A percentile compares a stretch with the other conserved stretches of the same genome.
Evolutionary conservation across 1,140 invertebrate genomes (phyloP).

Genomic region (Calephelis nemesis): DNA sequence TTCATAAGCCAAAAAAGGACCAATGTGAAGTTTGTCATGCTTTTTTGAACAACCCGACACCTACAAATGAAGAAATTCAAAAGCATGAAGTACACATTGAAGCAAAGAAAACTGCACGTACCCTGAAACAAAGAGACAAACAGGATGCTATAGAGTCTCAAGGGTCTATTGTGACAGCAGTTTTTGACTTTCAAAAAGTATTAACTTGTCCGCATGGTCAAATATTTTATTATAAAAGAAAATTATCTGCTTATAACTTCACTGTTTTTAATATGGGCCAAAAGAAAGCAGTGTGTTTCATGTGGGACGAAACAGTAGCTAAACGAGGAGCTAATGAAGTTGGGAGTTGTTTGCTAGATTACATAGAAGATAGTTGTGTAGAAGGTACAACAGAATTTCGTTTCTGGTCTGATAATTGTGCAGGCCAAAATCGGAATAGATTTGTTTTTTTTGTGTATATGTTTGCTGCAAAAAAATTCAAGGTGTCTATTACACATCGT

Average conservation of each 20-base stretch:
- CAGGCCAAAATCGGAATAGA: too few relatives aligned
- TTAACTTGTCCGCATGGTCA: conserved; percentile 23
- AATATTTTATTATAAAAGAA: conserved; percentile 1
- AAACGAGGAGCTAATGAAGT: conserved; percentile 29
- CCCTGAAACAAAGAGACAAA: conserved; percentile 19
- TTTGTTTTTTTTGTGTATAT: too few relatives aligned
- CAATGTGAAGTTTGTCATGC: conserved; percentile 19
- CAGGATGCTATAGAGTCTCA: conserved; percentile 19
- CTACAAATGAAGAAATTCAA: not conserved
- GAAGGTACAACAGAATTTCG: too few relatives aligned
- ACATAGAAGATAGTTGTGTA: not conserved
- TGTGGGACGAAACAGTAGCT: conserved; percentile 25
- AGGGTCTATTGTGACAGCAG: conserved; percentile 6
- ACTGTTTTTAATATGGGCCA: conserved; percentile 25
- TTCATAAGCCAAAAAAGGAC: conserved; percentile 9
- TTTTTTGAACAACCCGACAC: not conserved
- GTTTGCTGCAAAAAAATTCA: too few relatives aligned
- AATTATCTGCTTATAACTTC: conserved; percentile 20
- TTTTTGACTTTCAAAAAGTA: conserved; percentile 25
- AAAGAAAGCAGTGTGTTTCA: conserved; percentile 25
- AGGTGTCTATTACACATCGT: too few relatives aligned
- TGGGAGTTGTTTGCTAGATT: conserved; percentile 25
- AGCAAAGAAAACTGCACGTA: not conserved
- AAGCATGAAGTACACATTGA: too few relatives aligned
- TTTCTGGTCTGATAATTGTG: too few relatives aligned